A percentile compares a stretch with the other conserved stretches of the same genome.
These are phyloP conservation scores for Andrena chrysosceles DNA, from an alignment of 2,888 invertebrate species.

Conservation along the genomic window DNA sequence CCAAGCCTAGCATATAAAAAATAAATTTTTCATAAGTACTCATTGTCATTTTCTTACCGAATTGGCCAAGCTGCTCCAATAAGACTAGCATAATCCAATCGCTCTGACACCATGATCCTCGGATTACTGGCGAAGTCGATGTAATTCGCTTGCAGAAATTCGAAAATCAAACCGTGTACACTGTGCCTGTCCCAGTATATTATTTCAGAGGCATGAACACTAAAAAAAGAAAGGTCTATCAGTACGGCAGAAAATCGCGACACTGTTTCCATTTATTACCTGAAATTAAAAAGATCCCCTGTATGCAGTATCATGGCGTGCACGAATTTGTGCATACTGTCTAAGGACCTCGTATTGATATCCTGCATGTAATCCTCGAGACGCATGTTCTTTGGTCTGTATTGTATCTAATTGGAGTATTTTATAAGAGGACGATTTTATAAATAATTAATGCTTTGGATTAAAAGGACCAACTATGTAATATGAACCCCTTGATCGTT, in stretches of 20 bases:
- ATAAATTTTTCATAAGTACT: background rate
- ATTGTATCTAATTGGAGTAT: constrained; percentile 53
- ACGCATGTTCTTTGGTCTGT: constrained; percentile 69
- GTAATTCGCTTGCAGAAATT: constrained; percentile 64
- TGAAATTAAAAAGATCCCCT: constrained; percentile 77
- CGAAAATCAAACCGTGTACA: constrained; percentile 70
- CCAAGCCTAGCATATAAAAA: background rate
- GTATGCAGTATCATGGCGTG: constrained; percentile 72
- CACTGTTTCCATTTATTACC: constrained; percentile 58
- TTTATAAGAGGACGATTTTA: background rate
- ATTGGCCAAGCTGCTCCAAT: constrained; percentile 73
- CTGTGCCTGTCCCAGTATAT: constrained; percentile 70
- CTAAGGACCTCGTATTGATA: constrained; percentile 70
- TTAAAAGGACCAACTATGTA: too few relatives aligned
- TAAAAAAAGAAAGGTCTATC: background rate
- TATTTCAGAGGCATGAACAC: constrained; percentile 68
- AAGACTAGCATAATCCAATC: constrained; percentile 57
- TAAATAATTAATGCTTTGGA: too few relatives aligned
- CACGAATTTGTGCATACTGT: constrained; percentile 76
- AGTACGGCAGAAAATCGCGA: background rate
- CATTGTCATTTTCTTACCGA: constrained; percentile 49
- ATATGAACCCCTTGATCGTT: too few relatives aligned
- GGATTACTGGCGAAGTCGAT: constrained; percentile 70
- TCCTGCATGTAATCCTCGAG: constrained; percentile 76
- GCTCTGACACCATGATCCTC: constrained; percentile 67